Percentiles rank a stretch among this genome's conserved stretches.
These are phyloP conservation scores for Apus apus DNA, from an alignment of 2,113 vertebrate genomes.

Conservation along the genomic window DNA sequence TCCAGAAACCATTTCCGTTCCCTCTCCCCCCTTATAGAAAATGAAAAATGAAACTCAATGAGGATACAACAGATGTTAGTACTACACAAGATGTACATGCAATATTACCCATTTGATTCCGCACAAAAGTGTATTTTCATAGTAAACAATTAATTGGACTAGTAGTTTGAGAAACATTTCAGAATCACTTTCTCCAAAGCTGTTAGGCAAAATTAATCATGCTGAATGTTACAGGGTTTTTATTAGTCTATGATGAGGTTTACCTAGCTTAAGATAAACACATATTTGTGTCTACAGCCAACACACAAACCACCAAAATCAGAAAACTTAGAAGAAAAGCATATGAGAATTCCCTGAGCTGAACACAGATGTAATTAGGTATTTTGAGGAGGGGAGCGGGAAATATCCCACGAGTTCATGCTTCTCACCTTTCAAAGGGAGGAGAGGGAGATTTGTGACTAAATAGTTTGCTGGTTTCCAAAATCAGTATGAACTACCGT, in stretches of 20 bases:
- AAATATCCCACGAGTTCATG: background rate
- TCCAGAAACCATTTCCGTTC: background rate
- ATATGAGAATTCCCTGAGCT: background rate
- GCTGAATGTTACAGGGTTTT: background rate
- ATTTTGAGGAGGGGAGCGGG: no score
- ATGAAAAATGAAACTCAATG: background rate
- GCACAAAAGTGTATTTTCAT: background rate
- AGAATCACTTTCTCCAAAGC: background rate
- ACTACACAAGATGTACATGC: background rate
- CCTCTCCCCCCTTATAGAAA: fast-evolving
- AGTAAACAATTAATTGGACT: background rate
- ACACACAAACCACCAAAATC: background rate
- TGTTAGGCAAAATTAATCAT: background rate
- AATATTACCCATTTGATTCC: background rate
- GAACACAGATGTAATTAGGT: background rate
- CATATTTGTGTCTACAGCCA: background rate
- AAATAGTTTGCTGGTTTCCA: background rate
- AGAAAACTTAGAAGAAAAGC: background rate
- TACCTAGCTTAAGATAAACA: background rate
- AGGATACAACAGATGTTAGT: background rate
- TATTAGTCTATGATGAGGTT: background rate
- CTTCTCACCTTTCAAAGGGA: background rate
- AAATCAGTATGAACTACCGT: background rate
- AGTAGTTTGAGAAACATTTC: background rate
- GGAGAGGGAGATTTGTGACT: background rate